Percentiles rank a stretch among this genome's conserved stretches.
These are phyloP conservation scores for Tetrao urogallus DNA, from an alignment of 2,113 vertebrate species.

Conservation along the genomic window DNA sequence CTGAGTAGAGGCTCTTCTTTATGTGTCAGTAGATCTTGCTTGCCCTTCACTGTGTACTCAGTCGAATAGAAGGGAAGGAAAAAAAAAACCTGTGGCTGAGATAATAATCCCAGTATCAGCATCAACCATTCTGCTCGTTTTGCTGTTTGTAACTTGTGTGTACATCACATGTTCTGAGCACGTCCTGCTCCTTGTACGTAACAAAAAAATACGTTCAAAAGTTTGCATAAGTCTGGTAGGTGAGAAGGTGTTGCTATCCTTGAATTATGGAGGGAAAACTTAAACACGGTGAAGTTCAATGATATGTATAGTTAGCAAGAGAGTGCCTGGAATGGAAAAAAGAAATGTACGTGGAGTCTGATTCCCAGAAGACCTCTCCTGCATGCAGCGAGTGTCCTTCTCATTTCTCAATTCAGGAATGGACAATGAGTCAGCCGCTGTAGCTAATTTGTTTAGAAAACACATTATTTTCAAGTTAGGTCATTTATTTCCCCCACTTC, in stretches of 20 bases:
- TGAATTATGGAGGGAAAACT: background rate
- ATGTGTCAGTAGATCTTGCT: constrained; percentile 67
- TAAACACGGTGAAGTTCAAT: background rate
- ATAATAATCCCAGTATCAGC: background rate
- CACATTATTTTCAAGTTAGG: background rate
- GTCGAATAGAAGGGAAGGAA: constrained; percentile 45
- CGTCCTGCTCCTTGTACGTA: background rate
- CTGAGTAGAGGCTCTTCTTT: background rate
- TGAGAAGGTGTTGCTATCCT: background rate
- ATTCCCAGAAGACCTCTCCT: background rate
- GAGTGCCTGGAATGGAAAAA: background rate
- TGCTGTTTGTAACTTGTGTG: background rate
- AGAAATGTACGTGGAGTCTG: background rate
- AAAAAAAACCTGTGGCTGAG: constrained; percentile 44
- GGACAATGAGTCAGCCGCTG: background rate
- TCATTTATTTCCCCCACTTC: background rate
- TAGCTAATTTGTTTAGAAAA: background rate
- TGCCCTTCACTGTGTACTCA: constrained; percentile 53
- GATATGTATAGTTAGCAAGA: background rate
- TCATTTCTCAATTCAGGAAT: background rate
- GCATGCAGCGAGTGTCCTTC: accelerated
- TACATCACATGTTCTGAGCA: background rate
- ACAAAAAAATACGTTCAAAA: background rate
- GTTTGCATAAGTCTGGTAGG: background rate
- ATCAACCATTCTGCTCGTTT: background rate